A percentile compares a stretch with the other conserved stretches of the same genome.
Conservation (phyloP, 2,797 vertebrate genomes). For the Danio tinwini region DNA sequence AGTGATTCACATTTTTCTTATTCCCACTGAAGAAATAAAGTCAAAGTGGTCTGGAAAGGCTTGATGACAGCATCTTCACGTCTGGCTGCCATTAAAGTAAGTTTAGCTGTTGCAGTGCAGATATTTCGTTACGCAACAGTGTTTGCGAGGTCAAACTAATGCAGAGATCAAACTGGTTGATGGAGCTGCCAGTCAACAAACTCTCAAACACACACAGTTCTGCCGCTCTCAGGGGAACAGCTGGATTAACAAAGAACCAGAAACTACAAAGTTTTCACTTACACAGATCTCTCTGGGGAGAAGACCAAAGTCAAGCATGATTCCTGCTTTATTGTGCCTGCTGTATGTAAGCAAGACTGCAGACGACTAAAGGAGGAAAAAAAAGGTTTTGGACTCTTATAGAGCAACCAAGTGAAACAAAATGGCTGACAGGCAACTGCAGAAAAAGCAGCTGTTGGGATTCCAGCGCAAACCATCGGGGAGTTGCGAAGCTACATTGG, state of each 20-base stretch:
- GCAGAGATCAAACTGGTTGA: conserved; percentile 8
- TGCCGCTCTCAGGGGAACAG: neutral
- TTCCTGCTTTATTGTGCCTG: conserved; percentile 37
- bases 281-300: conserved; percentile 19
- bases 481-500: conserved; percentile 45
- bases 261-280: conserved; percentile 46
- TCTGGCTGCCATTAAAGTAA: neutral
- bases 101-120: conserved; percentile 14
- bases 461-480: conserved; percentile 47
- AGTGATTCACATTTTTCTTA: neutral
- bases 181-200: conserved; percentile 16
- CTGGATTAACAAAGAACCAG: conserved; percentile 42
- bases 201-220: neutral
- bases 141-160: conserved; percentile 35
- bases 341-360: conserved; percentile 16
- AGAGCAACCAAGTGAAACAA: conserved; percentile 48
- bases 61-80: neutral
- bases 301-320: conserved; percentile 27
- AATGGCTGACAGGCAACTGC: conserved; percentile 49
- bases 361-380: neutral
- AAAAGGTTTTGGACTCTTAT: conserved; percentile 35
- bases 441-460: conserved; percentile 49
- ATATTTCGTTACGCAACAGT: conserved; percentile 32
- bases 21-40: neutral
- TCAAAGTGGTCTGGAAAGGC: neutral